Percentiles rank a stretch among this genome's conserved stretches.
Conservation (phyloP, 1,140 invertebrate species). For the Aphelinus certus region DNA sequence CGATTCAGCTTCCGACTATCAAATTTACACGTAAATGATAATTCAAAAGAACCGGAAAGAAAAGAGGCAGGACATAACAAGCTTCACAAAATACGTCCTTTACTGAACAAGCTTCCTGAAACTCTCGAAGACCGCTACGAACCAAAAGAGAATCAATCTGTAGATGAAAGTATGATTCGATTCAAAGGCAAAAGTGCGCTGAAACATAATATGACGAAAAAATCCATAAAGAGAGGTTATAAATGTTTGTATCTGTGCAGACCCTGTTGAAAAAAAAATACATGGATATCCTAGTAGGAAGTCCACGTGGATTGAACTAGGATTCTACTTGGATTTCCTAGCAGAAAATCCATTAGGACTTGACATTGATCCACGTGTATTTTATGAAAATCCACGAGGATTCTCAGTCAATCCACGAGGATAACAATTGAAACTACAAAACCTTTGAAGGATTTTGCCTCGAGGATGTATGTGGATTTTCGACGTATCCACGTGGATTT, state of each 20-base stretch:
- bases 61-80: slow-evolving; percentile 54
- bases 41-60: slow-evolving; percentile 48
- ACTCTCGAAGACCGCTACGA: slow-evolving; percentile 25
- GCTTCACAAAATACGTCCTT: slow-evolving; percentile 56
- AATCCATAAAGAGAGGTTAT: slow-evolving; percentile 62
- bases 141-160: slow-evolving; percentile 37
- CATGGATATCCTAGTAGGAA: too few species aligned
- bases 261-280: too few species aligned
- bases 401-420: too few species aligned
- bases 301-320: too few species aligned
- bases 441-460: too few species aligned
- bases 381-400: too few species aligned
- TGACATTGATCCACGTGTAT: too few species aligned
- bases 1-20: slow-evolving; percentile 57
- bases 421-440: too few species aligned
- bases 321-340: too few species aligned
- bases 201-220: slow-evolving; percentile 63
- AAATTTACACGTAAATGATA: slow-evolving; percentile 56
- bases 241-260: slow-evolving; percentile 53
- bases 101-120: slow-evolving; percentile 46
- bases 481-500: too few species aligned
- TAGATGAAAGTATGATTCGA: slow-evolving; percentile 58
- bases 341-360: too few species aligned
- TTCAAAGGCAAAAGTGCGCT: slow-evolving; percentile 56
- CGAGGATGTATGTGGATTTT: too few species aligned